Base-by-base conservation (phyloP, 2,797 vertebrate species). In the Florisuga fusca region DNA sequence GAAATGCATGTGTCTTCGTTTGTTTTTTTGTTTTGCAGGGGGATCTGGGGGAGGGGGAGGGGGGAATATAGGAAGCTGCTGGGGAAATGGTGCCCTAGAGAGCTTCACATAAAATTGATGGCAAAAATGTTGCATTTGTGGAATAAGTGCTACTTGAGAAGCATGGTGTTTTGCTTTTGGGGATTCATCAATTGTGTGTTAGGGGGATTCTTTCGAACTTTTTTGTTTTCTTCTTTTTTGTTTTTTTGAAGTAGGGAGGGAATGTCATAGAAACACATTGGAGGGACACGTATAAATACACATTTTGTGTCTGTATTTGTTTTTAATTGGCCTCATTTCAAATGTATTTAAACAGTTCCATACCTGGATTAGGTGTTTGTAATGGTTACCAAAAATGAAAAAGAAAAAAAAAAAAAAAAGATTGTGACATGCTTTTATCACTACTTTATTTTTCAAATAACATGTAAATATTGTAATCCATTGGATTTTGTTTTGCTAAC, bases 381-480 rank as follows among this genome's bases (percentile, higher is more conserved):
- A 97, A 98, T 96, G 91, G 94, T 97, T 98, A 98, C 97, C 97
- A 98, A 98, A 98, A 98, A 98, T 57, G 9, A 64, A 93, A 95
- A 93, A 95, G 8, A 84, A 98, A 98, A 98, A 84, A 98, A 94
- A 86, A 98, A 98, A 98, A 86, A 85, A 97, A 97, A 94, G 98
- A 98, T 99, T 99, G 98, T 99, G 99, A 99, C 98, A 98, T 99
- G 99, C 98, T 99, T 99, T 99, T 99, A 99, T 99, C 98, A 98
- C 98, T 98, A 98, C 97, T 98, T 98, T 98, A 98, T 98, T 98
- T 98, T 98, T 98, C 97, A 99, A 98, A 99, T 99, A 99, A 99
- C 98, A 98, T 99, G 99, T 99, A 99, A 99, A 99, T 99, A 99
- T 99, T 99, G 99, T 99, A 99, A 99, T 99, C 99, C 99, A 99